Evolutionary conservation across 1,140 invertebrate genomes (phyloP).

Genomic region (Neomicropteryx cornuta): DNA sequence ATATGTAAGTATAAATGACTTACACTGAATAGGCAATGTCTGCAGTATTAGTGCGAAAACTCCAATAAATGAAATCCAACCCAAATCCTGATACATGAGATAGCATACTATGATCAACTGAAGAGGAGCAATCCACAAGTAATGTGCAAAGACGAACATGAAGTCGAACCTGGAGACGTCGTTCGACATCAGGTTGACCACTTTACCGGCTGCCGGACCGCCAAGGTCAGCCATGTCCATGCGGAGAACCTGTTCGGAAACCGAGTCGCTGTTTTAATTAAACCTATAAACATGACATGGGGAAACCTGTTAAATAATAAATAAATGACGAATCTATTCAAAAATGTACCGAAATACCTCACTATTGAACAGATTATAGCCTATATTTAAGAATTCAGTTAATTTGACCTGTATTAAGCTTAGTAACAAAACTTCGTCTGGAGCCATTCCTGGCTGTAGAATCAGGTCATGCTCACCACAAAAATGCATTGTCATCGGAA

Average conservation of each 20-base stretch:
- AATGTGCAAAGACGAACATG: constrained; percentile 50
- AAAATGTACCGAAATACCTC: no score
- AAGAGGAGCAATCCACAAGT: constrained; percentile 60
- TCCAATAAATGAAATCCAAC: constrained; percentile 58
- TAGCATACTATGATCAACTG: constrained; percentile 53
- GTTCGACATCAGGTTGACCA: constrained; percentile 79
- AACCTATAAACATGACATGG: no score
- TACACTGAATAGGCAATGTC: constrained; percentile 58
- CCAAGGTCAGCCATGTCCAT: constrained; percentile 57
- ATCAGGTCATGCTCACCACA: no score
- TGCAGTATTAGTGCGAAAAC: constrained; percentile 49
- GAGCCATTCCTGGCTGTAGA: no score
- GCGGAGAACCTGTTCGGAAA: constrained; percentile 45
- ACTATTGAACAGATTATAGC: no score
- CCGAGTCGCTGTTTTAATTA: no score
- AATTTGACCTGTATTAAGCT: no score
- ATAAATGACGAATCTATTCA: no score
- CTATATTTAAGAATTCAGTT: no score
- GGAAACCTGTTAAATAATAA: no score
- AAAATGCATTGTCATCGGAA: no score
- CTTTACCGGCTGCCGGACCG: constrained; percentile 67
- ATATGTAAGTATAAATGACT: constrained; percentile 15
- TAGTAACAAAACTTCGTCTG: no score
- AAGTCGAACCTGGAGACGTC: constrained; percentile 61
- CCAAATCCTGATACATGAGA: constrained; percentile 63